Evolutionary conservation across 1,140 invertebrate species (phyloP).

Genomic region (Medauroidea extradentata): DNA sequence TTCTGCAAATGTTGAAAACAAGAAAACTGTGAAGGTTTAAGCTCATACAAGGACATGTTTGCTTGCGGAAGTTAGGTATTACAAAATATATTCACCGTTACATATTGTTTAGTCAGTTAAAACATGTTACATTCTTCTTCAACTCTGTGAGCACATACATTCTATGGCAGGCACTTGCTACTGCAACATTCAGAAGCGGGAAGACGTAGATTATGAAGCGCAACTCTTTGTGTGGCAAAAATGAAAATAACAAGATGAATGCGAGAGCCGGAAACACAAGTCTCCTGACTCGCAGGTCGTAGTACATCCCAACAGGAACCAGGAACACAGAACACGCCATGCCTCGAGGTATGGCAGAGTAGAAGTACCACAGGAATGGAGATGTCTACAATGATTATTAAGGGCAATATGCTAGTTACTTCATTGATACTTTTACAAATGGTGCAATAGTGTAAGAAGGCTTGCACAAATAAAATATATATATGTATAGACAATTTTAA

Average conservation of each 20-base stretch:
- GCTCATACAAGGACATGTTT: too few species aligned
- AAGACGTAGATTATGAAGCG: constrained; percentile 97
- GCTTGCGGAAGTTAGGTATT: too few species aligned
- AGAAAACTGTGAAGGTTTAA: too few species aligned
- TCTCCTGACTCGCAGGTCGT: constrained; percentile 64
- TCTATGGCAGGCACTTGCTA: constrained; percentile 77
- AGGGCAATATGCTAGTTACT: too few species aligned
- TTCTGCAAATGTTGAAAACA: background rate
- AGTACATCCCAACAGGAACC: constrained; percentile 72
- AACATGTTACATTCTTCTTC: background rate
- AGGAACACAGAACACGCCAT: constrained; percentile 76
- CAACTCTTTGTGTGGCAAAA: constrained; percentile 97
- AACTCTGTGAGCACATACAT: constrained; percentile 62
- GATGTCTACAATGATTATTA: constrained; percentile 62
- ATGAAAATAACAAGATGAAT: constrained; percentile 90
- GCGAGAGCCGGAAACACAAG: constrained; percentile 68
- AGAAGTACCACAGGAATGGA: constrained; percentile 98
- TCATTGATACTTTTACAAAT: too few species aligned
- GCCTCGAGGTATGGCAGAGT: constrained; percentile 90
- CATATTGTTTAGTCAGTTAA: too few species aligned
- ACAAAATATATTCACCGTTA: too few species aligned
- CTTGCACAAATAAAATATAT: too few species aligned
- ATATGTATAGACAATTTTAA: too few species aligned
- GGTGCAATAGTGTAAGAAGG: too few species aligned
- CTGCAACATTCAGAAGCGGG: constrained; percentile 89